Evolutionary conservation across 2,113 vertebrate genomes (phyloP), one percentile per base, ranked within the genome.

Genomic region (Erpornis zantholeuca): DNA sequence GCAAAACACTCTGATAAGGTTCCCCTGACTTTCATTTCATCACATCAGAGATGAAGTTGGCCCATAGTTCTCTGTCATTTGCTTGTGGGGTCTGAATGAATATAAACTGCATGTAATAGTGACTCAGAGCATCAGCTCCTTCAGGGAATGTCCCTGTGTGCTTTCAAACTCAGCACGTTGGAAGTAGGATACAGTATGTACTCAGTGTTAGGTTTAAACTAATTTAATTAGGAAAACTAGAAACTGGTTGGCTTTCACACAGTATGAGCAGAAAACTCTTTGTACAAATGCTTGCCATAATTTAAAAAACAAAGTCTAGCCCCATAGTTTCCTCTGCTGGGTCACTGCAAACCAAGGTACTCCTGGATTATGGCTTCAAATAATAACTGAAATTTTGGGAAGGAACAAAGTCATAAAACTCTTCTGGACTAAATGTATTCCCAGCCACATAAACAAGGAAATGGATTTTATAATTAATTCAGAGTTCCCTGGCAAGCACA

Each of bases 391-490:
- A 90, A 72, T 88, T 90, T 90, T 93, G 53, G 65, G 86, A 88
- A 88, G 23, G 80, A 90, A 78, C 60, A 84, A 85, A 92, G 60
- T 66, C 76, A 90, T 94, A 92, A 96, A 96, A 88, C 68, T 91
- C 52, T n/a, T 68, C 56, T 56, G 65, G 69, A 56, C 72, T 92
- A 75, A 64, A 76, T 81, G 87, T 94, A 95, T 94, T 95, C 91
- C 70, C 90, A 96, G 82, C 60, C 76, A 71, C 60, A 84, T 93
- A 95, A 95, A 93, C 90, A 94, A 84, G 86, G 92, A 84, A 94
- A 90, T 93, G 72, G 86, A 88, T 95, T 93, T 96, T 93, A 72
- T 96, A 95, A 96, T 97, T 94, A 96, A 96, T 96, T 90, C 90
- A 94, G 94, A 86, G 52, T 91, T 96, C 94, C 20, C 90, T 97